Evolutionary conservation across 2,797 vertebrate genomes (phyloP).

Genomic region (Podarcis siculus): DNA sequence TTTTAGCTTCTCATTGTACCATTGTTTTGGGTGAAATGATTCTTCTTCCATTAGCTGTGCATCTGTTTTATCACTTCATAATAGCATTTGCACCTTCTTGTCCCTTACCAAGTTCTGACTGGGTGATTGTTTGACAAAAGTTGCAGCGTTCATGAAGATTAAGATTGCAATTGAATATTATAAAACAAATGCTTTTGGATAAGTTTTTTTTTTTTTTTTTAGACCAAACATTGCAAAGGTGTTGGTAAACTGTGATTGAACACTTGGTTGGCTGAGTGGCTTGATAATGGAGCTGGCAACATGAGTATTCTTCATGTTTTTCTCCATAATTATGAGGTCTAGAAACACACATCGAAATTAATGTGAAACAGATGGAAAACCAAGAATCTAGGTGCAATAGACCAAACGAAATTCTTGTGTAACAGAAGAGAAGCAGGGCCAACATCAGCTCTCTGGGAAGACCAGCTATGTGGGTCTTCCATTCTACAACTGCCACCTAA

Average conservation of each 20-base stretch:
- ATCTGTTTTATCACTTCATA: neutral
- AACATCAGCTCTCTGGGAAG: too few species aligned
- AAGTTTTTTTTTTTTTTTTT: neutral
- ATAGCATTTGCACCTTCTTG: neutral
- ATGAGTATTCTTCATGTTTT: too few species aligned
- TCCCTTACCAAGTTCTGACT: neutral
- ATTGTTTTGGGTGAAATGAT: neutral
- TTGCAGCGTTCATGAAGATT: neutral
- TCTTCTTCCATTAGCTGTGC: neutral
- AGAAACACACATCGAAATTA: too few species aligned
- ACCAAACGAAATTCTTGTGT: too few species aligned
- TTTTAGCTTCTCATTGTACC: neutral
- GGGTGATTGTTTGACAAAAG: neutral
- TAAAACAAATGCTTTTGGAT: neutral
- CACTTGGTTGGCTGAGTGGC: neutral
- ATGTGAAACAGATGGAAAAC: too few species aligned
- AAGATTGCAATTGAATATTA: neutral
- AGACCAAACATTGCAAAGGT: neutral
- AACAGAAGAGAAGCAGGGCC: too few species aligned
- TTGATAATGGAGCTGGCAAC: neutral
- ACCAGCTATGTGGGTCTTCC: too few species aligned
- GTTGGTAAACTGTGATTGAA: neutral
- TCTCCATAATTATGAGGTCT: too few species aligned
- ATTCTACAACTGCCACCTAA: too few species aligned
- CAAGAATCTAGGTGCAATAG: too few species aligned